Conservation (phyloP, 2,113 vertebrate species). For the Lutjanus erythropterus region DNA sequence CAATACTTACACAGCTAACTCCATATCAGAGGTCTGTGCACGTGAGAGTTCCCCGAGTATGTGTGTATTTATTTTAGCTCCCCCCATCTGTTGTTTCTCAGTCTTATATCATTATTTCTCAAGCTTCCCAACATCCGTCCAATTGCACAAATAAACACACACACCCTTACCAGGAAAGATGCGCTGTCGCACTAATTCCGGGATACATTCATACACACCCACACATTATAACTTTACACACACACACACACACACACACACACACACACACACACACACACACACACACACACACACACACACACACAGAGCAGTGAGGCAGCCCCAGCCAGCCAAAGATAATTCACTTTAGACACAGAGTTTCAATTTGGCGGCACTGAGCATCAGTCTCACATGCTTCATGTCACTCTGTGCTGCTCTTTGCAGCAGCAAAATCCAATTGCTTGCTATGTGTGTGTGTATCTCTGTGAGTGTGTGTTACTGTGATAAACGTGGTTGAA, state of each 20-base stretch:
- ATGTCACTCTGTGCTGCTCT: conserved; percentile 36
- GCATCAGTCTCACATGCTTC: conserved; percentile 46
- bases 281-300: conserved; percentile 42
- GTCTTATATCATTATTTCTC: conserved; percentile 70
- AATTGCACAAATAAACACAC: conserved; percentile 57
- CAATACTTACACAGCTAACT: not conserved
- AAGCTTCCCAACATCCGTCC: conserved; percentile 65
- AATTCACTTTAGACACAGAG: conserved; percentile 79
- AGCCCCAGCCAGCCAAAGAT: conserved; percentile 72
- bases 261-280: conserved; percentile 26
- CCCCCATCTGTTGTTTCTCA: conserved; percentile 30
- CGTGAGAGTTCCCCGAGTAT: not conserved
- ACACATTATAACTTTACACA: conserved; percentile 50
- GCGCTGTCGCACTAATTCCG: conserved; percentile 53
- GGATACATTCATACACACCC: conserved; percentile 51
- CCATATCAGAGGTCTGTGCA: not conserved
- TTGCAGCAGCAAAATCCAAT: conserved; percentile 55
- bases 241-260: conserved; percentile 10
- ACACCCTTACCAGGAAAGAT: conserved; percentile 59
- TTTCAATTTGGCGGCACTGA: conserved; percentile 70
- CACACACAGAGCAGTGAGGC: conserved; percentile 40
- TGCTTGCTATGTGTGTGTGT: not conserved
- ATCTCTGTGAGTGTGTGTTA: not conserved
- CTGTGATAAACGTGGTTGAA: conserved; percentile 20
- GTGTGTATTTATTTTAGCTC: conserved; percentile 16